Evolutionary conservation across 2,888 invertebrate species (phyloP), one percentile per base, ranked within the genome.

Genomic region (Muschampia plurimacula): DNA sequence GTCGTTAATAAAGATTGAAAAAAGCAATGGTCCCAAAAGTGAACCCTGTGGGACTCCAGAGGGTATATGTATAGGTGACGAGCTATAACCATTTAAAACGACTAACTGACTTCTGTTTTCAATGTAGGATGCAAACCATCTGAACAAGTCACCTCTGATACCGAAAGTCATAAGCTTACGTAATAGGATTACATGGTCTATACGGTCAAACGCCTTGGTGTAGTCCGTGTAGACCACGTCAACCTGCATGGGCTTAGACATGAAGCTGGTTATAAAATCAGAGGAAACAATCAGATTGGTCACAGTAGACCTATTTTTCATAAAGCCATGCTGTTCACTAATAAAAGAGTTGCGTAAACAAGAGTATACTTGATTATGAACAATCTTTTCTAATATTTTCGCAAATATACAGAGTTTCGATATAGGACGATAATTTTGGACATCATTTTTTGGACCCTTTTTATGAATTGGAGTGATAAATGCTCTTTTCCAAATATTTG

Each of bases 401-500:
- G 57, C 15, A 57, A 28, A 28, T 4, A 57, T n/a, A 28, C 22
- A 57, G 28, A 57, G 57, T 28, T 28, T 28, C 12, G 57, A 57
- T 4, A 57, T 57, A 1, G 57, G 57, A n/a, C 67, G 55, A 13
- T 67, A 67, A 8, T 67, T 67, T 8, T 39, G n/a, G 6, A 67
- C 22, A 1, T 64, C 28, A 28, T 64, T 46, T 15, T 4, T 64
- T 12, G 64, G 46, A 1, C 64, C 64, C 22, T 67, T 67, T 39
- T 67, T 67, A 12, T 67, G 67, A 8, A 67, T 55, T 10, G 67
- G 67, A 0, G 55, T 55, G 10, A 67, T 55, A 41, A 55, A 55
- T 12, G 67, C 67, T 10, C 36, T 12, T 41, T 67, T 67, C 67
- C 67, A 67, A 7, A 55, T 41, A 8, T 44, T 28, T 4, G 64